Evolutionary conservation across 2,888 invertebrate genomes (phyloP), one percentile per base, ranked within the genome.

Genomic region (Synanthedon myopaeformis): DNA sequence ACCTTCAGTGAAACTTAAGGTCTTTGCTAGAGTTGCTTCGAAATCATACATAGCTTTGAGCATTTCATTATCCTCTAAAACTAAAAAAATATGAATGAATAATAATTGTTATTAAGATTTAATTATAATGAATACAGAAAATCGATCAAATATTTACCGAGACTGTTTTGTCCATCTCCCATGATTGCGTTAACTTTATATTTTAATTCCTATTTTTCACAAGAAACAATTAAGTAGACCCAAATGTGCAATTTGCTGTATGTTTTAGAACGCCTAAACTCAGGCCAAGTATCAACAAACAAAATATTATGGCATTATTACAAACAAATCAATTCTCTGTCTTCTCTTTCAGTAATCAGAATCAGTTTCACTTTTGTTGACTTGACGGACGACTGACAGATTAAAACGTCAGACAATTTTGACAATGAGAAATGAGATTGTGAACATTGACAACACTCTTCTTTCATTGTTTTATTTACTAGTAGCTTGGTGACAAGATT

Each of bases 41-140:
- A 95, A 95, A 71, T 95, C 94, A 67, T 95, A 95, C 54, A 94
- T 82, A 53, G 94, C 94, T 77, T 93, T 92, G 42, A 95, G 90
- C 94, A 95, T 94, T 79, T 95, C 94, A 79, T 90, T 89, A 72
- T 91, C 91, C 69, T 91, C 93, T 92, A 75, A 56, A 84, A 84
- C 57, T 3, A 53, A 17, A 28, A 41, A 3, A 49, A n/a, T 49
- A 52, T 41, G 28, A n/a, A 41, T 12, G 23, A 12, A 23, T 41
- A 55, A 53, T 35, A 55, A 52, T 51, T 49, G 45, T 23, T 56
- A 57, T 61, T 61, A 65, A 68, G 67, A 61, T 60, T 60, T 14
- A 54, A 49, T 51, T 50, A 17, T 17, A 53, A n/a, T 42, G 42
- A 52, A 49, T 12, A 23, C 42, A 23, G 13, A 55, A 55, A 53